Conservation (phyloP, 1,140 invertebrate genomes). For the Gryllus bimaculatus region DNA sequence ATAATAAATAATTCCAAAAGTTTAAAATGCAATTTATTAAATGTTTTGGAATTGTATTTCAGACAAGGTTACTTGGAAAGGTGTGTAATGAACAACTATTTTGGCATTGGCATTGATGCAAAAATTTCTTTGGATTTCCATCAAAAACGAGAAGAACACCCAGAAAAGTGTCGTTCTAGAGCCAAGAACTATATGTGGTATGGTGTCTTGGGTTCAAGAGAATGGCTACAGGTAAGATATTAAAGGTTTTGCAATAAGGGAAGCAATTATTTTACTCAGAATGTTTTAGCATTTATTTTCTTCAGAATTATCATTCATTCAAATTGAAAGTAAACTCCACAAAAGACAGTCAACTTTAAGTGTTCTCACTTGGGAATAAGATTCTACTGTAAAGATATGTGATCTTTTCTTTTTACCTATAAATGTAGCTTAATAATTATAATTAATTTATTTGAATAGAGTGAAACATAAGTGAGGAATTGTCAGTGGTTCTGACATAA, state of each 20-base stretch:
- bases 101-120: slow-evolving; percentile 97
- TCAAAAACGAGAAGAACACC: slow-evolving; percentile 94
- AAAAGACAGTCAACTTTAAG: no score
- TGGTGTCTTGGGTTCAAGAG: slow-evolving; percentile 88
- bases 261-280: background rate
- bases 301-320: background rate
- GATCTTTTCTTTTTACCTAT: no score
- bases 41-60: no score
- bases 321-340: background rate
- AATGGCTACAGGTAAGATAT: slow-evolving; percentile 55
- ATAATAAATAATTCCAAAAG: no score
- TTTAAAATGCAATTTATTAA: no score
- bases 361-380: no score
- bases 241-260: background rate
- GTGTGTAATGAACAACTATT: slow-evolving; percentile 99
- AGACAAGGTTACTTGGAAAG: slow-evolving; percentile 87
- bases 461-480: no score
- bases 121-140: slow-evolving; percentile 98
- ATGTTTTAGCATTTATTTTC: background rate
- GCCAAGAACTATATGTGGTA: slow-evolving; percentile 98
- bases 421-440: no score
- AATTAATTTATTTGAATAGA: no score
- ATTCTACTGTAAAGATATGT: no score
- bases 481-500: no score
- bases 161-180: slow-evolving; percentile 88